Percentiles rank a stretch among this genome's conserved stretches.
Evolutionary conservation across 2,113 vertebrate species (phyloP).

Genomic region (Tenebrosternarchus preto): DNA sequence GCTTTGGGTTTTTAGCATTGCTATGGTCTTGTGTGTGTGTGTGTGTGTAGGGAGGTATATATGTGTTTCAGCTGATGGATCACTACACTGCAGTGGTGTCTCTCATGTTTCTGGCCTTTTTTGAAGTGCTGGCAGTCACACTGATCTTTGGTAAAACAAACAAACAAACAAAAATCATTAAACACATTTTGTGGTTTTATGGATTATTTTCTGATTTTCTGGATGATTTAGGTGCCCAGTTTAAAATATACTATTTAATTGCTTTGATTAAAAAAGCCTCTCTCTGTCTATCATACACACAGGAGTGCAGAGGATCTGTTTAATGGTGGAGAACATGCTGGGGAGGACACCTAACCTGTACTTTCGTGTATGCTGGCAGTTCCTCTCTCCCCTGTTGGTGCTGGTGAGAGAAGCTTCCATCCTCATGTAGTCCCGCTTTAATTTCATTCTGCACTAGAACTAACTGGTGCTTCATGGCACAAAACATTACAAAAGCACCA

Average conservation of each 20-base stretch:
- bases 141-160: constrained; percentile 75
- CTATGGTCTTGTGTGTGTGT: not conserved
- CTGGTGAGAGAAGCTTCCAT: constrained; percentile 62
- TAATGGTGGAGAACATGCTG: constrained; percentile 69
- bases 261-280: constrained; percentile 5
- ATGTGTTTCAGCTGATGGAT: constrained; percentile 77
- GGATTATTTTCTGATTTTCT: too few relatives aligned
- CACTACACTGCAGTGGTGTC: constrained; percentile 76
- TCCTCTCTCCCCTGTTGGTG: constrained; percentile 69
- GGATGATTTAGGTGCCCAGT: not conserved
- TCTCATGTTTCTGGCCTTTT: constrained; percentile 74
- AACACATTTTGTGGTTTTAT: too few relatives aligned
- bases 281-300: constrained; percentile 13
- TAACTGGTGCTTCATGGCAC: too few relatives aligned
- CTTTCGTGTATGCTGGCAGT: constrained; percentile 70
- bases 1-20: too few relatives aligned
- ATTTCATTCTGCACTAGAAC: too few relatives aligned
- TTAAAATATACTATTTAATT: not conserved
- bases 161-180: not conserved
- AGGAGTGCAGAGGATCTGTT: constrained; percentile 65
- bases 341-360: constrained; percentile 67
- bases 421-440: too few relatives aligned
- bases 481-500: too few relatives aligned
- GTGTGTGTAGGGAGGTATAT: constrained; percentile 70
- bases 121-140: constrained; percentile 72